These are phyloP conservation scores for Anthrax anthrax DNA, from an alignment of 2,888 invertebrate species.

Conservation along the genomic window DNA sequence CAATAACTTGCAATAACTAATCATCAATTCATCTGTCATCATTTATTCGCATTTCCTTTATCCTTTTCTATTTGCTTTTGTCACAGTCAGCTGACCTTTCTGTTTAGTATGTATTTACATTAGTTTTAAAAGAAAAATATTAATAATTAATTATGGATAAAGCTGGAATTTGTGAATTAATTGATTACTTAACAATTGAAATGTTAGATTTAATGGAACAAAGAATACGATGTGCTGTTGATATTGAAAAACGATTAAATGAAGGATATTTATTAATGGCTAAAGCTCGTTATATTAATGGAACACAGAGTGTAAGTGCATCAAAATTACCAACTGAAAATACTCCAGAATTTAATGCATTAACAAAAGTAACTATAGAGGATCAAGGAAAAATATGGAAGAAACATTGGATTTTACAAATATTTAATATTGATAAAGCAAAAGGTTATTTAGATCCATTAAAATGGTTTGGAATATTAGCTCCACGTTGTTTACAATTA, in stretches of 20 bases:
- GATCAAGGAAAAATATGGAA: slow-evolving; percentile 25
- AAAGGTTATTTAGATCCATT: slow-evolving; percentile 46
- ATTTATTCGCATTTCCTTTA: too few species aligned
- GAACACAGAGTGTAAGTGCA: slow-evolving; percentile 54
- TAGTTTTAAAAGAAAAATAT: too few species aligned
- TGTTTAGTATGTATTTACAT: too few species aligned
- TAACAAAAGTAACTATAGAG: slow-evolving; percentile 27
- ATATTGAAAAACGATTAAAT: slow-evolving; percentile 52
- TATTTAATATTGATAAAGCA: slow-evolving; percentile 28
- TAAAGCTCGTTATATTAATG: slow-evolving; percentile 65
- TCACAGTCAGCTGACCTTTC: too few species aligned
- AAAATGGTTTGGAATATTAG: slow-evolving; percentile 76
- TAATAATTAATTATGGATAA: slow-evolving; percentile 2
- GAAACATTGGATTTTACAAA: slow-evolving; percentile 25
- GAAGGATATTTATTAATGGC: slow-evolving; percentile 61
- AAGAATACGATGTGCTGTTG: slow-evolving; percentile 49
- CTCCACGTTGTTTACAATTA: slow-evolving; percentile 60
- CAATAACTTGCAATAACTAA: too few species aligned
- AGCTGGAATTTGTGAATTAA: slow-evolving; percentile 31
- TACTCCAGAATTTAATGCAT: slow-evolving; percentile 37
- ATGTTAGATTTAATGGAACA: slow-evolving; percentile 60
- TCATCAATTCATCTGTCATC: too few species aligned
- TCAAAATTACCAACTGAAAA: slow-evolving; percentile 51
- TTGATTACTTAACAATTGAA: slow-evolving; percentile 55
- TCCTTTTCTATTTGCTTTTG: too few species aligned